A percentile compares a stretch with the other conserved stretches of the same genome.
phyloP scores from a whole-genome alignment of 2,797 vertebrate genomes.

The Periophthalmus magnuspinnatus region DNA sequence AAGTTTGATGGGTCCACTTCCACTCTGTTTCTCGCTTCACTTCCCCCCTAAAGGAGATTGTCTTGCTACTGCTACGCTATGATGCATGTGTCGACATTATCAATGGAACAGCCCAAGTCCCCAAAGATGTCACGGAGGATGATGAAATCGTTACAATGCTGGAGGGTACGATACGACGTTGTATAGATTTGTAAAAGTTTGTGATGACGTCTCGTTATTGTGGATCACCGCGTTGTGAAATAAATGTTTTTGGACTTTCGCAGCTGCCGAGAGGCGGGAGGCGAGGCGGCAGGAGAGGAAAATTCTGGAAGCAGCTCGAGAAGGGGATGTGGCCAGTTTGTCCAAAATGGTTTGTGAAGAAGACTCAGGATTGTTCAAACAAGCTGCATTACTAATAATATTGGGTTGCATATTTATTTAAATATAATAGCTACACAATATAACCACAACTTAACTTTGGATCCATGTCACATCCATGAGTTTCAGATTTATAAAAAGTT shows the following conservation, averaged over 20 bases:
- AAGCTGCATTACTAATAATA: too few relatives aligned
- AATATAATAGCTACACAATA: too few relatives aligned
- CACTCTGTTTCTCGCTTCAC: neutral
- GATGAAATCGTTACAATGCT: slow-evolving; percentile 92
- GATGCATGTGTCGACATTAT: slow-evolving; percentile 83
- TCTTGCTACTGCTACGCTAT: slow-evolving; percentile 86
- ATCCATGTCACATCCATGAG: too few relatives aligned
- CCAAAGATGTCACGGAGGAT: slow-evolving; percentile 88
- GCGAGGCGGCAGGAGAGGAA: slow-evolving; percentile 82
- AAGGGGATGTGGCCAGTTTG: slow-evolving; percentile 80
- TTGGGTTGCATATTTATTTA: too few relatives aligned
- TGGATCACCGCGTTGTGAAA: slow-evolving; percentile 32
- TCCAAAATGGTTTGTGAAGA: slow-evolving; percentile 81
- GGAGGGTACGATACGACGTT: slow-evolving; percentile 82
- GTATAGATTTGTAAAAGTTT: slow-evolving; percentile 1
- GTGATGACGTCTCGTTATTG: slow-evolving; percentile 35
- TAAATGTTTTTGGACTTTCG: slow-evolving; percentile 40
- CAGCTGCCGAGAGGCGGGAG: slow-evolving; percentile 89
- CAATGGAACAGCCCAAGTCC: slow-evolving; percentile 88
- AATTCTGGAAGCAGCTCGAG: slow-evolving; percentile 85
- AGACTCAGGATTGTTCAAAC: slow-evolving; percentile 5
- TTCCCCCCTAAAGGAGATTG: slow-evolving; percentile 79
- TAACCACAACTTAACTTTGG: too few relatives aligned
- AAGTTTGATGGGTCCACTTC: slow-evolving; percentile 14
- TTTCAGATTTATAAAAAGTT: too few relatives aligned